A percentile compares a stretch with the other conserved stretches of the same genome.
Evolutionary conservation across 2,113 vertebrate species (phyloP).

Genomic region (Callipepla californica): DNA sequence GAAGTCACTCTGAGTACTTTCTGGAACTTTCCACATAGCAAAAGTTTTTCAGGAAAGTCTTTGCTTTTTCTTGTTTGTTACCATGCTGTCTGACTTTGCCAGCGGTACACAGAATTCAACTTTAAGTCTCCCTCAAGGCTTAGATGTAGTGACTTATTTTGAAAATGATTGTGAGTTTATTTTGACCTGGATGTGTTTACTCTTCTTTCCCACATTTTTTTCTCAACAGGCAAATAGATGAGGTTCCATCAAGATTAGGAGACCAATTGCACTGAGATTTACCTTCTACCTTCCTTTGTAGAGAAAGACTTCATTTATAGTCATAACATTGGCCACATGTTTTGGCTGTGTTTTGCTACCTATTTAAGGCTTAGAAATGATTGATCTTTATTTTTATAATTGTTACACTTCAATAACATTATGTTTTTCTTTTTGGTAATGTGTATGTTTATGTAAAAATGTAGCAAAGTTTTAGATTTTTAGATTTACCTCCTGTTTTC

Average conservation of each 20-base stretch:
- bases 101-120: neutral
- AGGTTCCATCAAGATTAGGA: neutral
- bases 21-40: neutral
- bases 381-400: neutral
- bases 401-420: neutral
- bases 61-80: neutral
- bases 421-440: neutral
- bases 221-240: neutral
- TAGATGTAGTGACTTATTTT: neutral
- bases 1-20: neutral
- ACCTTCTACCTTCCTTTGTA: neutral
- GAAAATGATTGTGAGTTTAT: neutral
- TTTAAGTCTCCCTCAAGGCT: neutral
- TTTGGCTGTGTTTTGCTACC: neutral
- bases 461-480: slow-evolving; percentile 10
- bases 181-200: neutral
- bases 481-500: slow-evolving; percentile 45
- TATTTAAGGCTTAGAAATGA: neutral
- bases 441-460: neutral
- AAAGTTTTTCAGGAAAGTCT: neutral
- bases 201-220: neutral
- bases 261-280: neutral
- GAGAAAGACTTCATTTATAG: neutral
- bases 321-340: neutral
- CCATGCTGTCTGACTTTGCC: neutral